Conservation (phyloP, 2,797 vertebrate genomes). For the Myotis myotis region DNA sequence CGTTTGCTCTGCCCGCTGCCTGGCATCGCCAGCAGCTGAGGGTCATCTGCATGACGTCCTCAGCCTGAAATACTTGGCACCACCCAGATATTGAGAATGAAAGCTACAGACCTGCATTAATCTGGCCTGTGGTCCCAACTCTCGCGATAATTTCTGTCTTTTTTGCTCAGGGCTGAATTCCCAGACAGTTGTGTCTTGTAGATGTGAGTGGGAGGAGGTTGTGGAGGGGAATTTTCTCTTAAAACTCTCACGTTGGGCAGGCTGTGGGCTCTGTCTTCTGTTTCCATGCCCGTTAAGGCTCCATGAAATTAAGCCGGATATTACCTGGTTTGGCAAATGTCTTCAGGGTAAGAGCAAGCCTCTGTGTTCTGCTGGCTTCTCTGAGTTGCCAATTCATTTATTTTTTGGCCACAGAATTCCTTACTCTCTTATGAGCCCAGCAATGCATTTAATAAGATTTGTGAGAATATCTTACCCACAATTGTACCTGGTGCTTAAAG, state of each 20-base stretch:
- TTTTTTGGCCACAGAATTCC: background rate
- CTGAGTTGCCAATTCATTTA: background rate
- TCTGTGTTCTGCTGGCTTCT: background rate
- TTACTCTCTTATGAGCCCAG: background rate
- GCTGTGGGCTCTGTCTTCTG: background rate
- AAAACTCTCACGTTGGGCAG: background rate
- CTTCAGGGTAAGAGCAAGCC: background rate
- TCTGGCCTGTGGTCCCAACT: background rate
- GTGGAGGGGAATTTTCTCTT: background rate
- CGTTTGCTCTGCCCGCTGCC: conserved; percentile 23
- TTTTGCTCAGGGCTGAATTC: background rate
- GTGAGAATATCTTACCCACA: background rate
- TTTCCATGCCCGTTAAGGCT: background rate
- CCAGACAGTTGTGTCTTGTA: background rate
- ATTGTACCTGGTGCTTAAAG: background rate
- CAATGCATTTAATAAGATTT: background rate
- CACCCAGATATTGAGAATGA: background rate
- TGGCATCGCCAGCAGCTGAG: background rate
- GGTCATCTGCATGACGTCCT: background rate
- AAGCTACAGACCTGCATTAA: background rate
- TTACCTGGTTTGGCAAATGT: background rate
- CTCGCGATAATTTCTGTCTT: background rate
- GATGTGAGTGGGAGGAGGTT: background rate
- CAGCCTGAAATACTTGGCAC: conserved; percentile 35
- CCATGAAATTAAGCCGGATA: background rate